Percentiles rank a stretch among this genome's conserved stretches.
Conservation (phyloP, 2,888 invertebrate species). For the Eustalomyia histrio region DNA sequence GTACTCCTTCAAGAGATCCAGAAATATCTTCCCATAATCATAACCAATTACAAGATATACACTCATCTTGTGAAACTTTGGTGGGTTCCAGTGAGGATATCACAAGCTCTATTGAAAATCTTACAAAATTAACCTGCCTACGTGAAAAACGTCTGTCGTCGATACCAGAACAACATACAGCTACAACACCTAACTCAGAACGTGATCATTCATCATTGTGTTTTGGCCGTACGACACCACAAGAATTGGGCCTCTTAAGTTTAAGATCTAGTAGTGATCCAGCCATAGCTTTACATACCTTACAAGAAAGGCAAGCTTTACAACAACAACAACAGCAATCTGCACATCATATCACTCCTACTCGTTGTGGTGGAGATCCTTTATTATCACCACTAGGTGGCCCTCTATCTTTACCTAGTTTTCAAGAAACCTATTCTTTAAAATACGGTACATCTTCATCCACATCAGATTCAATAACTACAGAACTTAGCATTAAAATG, state of each 20-base stretch:
- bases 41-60: constrained; percentile 68
- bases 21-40: constrained; percentile 49
- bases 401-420: constrained; percentile 84
- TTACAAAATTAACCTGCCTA: constrained; percentile 75
- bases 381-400: constrained; percentile 73
- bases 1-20: constrained; percentile 41
- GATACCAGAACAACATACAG: constrained; percentile 75
- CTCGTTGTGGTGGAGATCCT: constrained; percentile 58
- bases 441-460: constrained; percentile 83
- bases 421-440: constrained; percentile 92
- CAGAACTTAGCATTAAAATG: constrained; percentile 87
- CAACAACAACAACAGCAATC: constrained; percentile 70
- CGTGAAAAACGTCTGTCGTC: constrained; percentile 76
- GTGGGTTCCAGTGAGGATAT: constrained; percentile 74
- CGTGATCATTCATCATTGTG: constrained; percentile 74
- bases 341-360: constrained; percentile 58
- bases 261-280: constrained; percentile 79
- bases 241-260: constrained; percentile 74
- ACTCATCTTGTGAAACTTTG: constrained; percentile 70
- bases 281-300: constrained; percentile 76
- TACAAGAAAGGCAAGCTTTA: constrained; percentile 71
- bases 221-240: constrained; percentile 73
- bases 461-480: constrained; percentile 70
- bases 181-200: constrained; percentile 69
- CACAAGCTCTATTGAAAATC: constrained; percentile 75